Evolutionary conservation across 2,113 vertebrate genomes (phyloP).

Genomic region (human (Homo sapiens)): GRCh38 chr22:32585501-32586000

Average conservation of each 20-base stretch:
- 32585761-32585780: not conserved
- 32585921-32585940: fast-evolving
- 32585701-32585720: not conserved
- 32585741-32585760: not conserved
- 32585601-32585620: not conserved
- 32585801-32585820: not conserved
- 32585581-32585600: not conserved
- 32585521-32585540: not conserved
- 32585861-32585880: too few relatives aligned
- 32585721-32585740: not conserved
- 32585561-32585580: not conserved
- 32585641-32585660: not conserved
- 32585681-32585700: not conserved
- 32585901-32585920: too few relatives aligned
- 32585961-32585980: too few relatives aligned
- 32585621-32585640: too few relatives aligned
- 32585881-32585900: fast-evolving
- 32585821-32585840: not conserved
- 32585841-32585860: not conserved
- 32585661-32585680: not conserved
- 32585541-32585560: not conserved
- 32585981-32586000: too few relatives aligned
- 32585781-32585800: not conserved
- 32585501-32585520: not conserved
- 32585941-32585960: too few relatives aligned